Base-by-base conservation (phyloP, 2,113 vertebrate species). In the Coryphaenoides rupestris region DNA sequence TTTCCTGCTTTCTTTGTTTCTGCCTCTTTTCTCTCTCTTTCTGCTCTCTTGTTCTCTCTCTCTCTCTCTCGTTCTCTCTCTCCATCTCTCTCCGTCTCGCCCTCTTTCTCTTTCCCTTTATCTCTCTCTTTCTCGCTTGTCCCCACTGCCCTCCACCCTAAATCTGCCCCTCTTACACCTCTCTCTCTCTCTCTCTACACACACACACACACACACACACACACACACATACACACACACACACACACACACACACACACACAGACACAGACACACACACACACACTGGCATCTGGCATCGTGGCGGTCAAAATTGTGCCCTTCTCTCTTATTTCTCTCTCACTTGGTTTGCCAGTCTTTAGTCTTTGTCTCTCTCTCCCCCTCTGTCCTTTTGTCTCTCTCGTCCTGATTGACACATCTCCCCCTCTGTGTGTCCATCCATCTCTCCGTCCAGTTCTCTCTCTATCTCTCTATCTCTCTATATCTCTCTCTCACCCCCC, bases 171-270 rank as follows among this genome's bases (percentile, higher is more conserved):
- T 46, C 23, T 22, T 26, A 53, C 60, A 53, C 19, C 55, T 54
- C 60, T 28, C 46, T 60, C 46, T 19, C 45, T 50, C 55, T 55
- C 56, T 78, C 77, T 78, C 77, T 75, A 74, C 61, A 63, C 54
- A 62, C 50, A 24, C 55, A 40, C 66, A 62, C 33, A 50, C 53
- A 57, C 50, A 24, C 33, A 5, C 22, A 4, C 22, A 58, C 17
- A 58, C 56, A 64, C 57, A 50, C 52, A 40, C 23, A 62, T 46
- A 58, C 58, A 21, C 55, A 50, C 17, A 62, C 49, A 62, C 57
- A 50, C 54, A 28, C n/a, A 59, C 19, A 33, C 19, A 47, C 19
- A 9, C 55, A 40, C 21, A 64, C 1, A 15, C 47, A 55, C 13
- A 21, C 54, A 55, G 4, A 53, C 47, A 33, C 24, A 53, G 33